Evolutionary conservation across 2,113 vertebrate genomes (phyloP), one percentile per base, ranked within the genome.

Genomic region (Nipponia nippon): DNA sequence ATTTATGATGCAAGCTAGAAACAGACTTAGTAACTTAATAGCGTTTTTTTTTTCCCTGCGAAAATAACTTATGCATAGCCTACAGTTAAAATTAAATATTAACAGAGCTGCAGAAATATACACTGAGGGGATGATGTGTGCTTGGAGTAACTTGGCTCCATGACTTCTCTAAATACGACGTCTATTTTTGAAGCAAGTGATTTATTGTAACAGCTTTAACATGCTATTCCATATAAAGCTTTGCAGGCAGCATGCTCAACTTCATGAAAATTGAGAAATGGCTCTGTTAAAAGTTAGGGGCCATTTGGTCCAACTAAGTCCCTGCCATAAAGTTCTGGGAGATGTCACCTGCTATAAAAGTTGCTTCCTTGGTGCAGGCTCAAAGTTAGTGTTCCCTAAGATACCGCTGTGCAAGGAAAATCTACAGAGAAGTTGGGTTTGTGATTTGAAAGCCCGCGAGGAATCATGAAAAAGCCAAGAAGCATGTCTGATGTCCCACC

Each of bases 101-200:
- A 92, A 70, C 32, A 80, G 91, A 94, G 58, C 89, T 89, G 83
- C 77, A 95, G 77, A 92, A 83, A 95, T 92, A 75, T 7, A 83
- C 21, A 46, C 59, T 76, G 72, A 79, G 34, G 50, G 65, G 29
- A 81, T 83, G 72, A 87, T 58, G 58, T 85, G 46, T 69, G 34
- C 94, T 86, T 83, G 76, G 53, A 83, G 61, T 61, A 91, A 83
- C 83, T 92, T 79, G 93, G 91, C 56, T 94, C 77, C 80, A 53
- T 13, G 61, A 50, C 52, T 93, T 71, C 53, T 94, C 49, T 79
- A 91, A 87, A 91, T 69, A 84, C 25, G 93, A 77, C 36, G 50
- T 85, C 87, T 96, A 93, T 96, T 97, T 95, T 53, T 94, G 87
- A 95, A 87, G 91, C 46, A 76, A 95, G 66, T 96, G 93, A 87